Evolutionary conservation across 2,113 vertebrate genomes (phyloP), one percentile per base, ranked within the genome.

Genomic region (Gorsachius goisagi): DNA sequence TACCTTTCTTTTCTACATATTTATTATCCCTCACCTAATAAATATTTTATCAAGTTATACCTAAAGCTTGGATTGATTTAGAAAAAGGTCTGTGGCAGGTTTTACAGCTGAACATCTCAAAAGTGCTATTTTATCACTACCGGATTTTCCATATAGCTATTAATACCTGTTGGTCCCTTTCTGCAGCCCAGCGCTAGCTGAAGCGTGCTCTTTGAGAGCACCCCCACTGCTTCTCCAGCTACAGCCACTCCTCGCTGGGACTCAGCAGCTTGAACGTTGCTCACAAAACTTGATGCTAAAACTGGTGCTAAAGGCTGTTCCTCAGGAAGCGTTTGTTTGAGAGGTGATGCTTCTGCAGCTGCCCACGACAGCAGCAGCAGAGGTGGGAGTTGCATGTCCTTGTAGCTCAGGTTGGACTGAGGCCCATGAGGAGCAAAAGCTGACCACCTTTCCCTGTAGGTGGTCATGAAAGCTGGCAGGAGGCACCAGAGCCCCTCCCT

Each of bases 1-100:
- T 93, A 55, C 49, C 44, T 73, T 95, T 92, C 33, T 94, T 95
- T 90, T 62, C 41, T 94, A 81, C 45, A 17, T 94, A 91, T 95
- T 95, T 93, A 63, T 93, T 94, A 95, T 86, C 56, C 59, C 78
- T 86, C 93, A 96, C 97, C 91, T 89, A 96, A 97, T 97, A 98
- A 98, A 97, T 97, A 80, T 95, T 97, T 97, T 97, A 95, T 96
- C 95, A 95, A 95, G 81, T 94, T 97, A 83, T 82, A 80, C 56
- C 22, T 82, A 93, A 93, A 89, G 74, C 92, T 85, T 96, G 96
- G 12, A 81, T 79, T 91, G 88, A 90, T 97, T 95, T 94, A 94
- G 83, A 90, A 96, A 92, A 93, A 55, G 52, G 27, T 67, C 93
- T 95, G 91, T 85, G 59, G 69, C 64, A 82, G 55, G 32, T 91